Percentiles rank a stretch among this genome's conserved stretches.
phyloP scores from a whole-genome alignment of 2,888 invertebrate species.

The Tethea ocularis region DNA sequence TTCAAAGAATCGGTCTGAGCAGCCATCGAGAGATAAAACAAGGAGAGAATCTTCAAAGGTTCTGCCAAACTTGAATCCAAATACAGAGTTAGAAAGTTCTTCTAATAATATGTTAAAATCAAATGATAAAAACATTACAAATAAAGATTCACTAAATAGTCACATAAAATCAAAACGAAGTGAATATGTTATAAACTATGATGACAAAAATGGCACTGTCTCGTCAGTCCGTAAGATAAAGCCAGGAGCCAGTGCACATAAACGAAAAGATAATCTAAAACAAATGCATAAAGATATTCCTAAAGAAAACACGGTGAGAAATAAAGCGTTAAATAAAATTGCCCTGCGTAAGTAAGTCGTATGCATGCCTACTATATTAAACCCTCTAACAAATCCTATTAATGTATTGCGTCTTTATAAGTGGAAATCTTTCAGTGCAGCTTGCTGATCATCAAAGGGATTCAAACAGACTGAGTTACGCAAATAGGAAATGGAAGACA shows the following conservation, averaged over 20 bases:
- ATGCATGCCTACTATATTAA: slow-evolving; percentile 71
- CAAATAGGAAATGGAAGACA: slow-evolving; percentile 62
- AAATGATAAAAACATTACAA: slow-evolving; percentile 29
- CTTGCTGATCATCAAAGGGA: slow-evolving; percentile 63
- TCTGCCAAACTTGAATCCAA: not conserved
- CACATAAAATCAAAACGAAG: slow-evolving; percentile 53
- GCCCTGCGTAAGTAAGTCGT: slow-evolving; percentile 77
- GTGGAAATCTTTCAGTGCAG: slow-evolving; percentile 79
- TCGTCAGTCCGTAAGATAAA: slow-evolving; percentile 73
- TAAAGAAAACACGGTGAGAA: slow-evolving; percentile 54
- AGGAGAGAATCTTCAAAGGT: not conserved
- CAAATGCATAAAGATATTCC: slow-evolving; percentile 52
- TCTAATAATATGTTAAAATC: slow-evolving; percentile 9
- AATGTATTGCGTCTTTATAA: slow-evolving; percentile 57
- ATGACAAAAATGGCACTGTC: slow-evolving; percentile 77
- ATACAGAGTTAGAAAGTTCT: slow-evolving; percentile 12
- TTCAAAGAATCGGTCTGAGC: not conserved
- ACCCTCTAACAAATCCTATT: slow-evolving; percentile 57
- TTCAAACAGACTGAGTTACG: slow-evolving; percentile 53
- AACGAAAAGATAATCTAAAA: slow-evolving; percentile 54
- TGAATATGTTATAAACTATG: slow-evolving; percentile 77
- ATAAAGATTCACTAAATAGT: slow-evolving; percentile 35
- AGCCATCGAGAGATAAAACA: not conserved
- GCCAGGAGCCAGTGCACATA: slow-evolving; percentile 51
- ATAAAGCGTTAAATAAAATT: slow-evolving; percentile 61